These are phyloP conservation scores for Pipistrellus nathusii DNA, from an alignment of 2,797 vertebrate genomes.

Conservation along the genomic window DNA sequence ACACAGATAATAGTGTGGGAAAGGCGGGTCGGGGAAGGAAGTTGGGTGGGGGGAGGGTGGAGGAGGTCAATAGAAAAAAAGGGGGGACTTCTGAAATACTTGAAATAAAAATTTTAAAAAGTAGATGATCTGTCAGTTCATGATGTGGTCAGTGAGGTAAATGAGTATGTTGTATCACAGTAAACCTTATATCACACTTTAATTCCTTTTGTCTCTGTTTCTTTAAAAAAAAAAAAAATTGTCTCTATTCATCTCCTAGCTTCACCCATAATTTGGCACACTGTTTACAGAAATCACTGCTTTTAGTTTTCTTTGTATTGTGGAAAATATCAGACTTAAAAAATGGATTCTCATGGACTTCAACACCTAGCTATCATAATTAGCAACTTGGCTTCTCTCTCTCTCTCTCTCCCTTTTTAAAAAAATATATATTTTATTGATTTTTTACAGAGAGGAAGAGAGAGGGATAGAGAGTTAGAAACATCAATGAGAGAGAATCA, in stretches of 20 bases:
- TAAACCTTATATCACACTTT: background rate
- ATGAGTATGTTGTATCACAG: background rate
- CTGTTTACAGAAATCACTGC: background rate
- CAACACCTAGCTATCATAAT: background rate
- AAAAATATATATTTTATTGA: too few species aligned
- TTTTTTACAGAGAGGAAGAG: too few species aligned
- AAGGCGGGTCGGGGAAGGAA: too few species aligned
- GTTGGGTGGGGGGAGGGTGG: too few species aligned
- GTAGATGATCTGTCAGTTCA: background rate
- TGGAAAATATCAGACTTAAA: background rate
- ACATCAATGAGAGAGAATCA: too few species aligned
- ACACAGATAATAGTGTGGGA: too few species aligned
- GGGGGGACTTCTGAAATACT: too few species aligned
- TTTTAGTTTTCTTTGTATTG: background rate
- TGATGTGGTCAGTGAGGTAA: background rate
- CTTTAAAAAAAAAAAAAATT: background rate
- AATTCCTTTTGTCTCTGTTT: background rate
- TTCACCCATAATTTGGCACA: background rate
- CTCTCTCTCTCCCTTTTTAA: too few species aligned
- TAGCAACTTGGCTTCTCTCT: background rate
- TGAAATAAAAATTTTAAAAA: background rate
- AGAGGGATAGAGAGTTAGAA: too few species aligned
- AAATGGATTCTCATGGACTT: background rate
- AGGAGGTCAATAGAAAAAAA: too few species aligned
- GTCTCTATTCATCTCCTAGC: background rate